These are phyloP conservation scores for Autographa gamma DNA, from an alignment of 2,888 invertebrate genomes.

Conservation along the genomic window DNA sequence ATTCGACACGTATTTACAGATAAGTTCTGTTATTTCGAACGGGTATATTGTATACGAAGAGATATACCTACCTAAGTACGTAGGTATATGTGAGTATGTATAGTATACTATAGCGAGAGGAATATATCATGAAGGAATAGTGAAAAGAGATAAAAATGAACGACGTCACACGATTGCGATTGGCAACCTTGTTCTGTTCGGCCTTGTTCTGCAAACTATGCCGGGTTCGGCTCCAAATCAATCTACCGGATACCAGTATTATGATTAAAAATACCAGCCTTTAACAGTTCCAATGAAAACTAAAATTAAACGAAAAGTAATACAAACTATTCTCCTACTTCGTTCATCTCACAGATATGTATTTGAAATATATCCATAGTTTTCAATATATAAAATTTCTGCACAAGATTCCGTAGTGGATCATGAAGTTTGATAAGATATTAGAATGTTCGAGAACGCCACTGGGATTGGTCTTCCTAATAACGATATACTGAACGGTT, in stretches of 20 bases:
- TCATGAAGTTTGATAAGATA: slow-evolving; percentile 48
- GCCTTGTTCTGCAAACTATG: not conserved
- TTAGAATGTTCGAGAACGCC: slow-evolving; percentile 40
- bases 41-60: too few species aligned
- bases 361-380: slow-evolving; percentile 8
- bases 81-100: too few species aligned
- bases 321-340: too few species aligned
- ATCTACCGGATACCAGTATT: not conserved
- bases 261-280: too few species aligned
- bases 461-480: slow-evolving; percentile 31
- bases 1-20: not conserved
- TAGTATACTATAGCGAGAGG: too few species aligned
- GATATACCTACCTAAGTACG: too few species aligned
- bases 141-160: too few species aligned
- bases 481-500: slow-evolving; percentile 40
- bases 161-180: not conserved
- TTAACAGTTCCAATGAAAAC: too few species aligned
- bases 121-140: too few species aligned
- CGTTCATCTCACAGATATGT: not conserved
- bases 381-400: slow-evolving; percentile 43
- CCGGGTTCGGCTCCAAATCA: not conserved
- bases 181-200: not conserved
- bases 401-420: slow-evolving; percentile 38
- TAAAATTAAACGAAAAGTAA: too few species aligned
- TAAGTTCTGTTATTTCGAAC: too few species aligned